Conservation (phyloP, 2,113 vertebrate genomes). For the cat (Felis catus) region DNA sequence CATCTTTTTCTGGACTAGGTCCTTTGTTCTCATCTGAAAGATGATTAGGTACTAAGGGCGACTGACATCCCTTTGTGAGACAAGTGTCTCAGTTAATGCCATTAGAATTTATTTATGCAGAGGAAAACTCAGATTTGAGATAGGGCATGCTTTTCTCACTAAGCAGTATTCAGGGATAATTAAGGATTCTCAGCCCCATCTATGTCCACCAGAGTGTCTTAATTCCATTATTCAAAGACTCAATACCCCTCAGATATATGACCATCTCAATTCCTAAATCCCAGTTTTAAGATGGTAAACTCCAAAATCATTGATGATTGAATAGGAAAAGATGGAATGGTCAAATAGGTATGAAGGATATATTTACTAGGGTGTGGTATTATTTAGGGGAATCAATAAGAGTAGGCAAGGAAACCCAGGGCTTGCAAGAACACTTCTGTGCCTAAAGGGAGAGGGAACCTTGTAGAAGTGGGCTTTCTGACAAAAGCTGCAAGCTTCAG, state of each 20-base stretch:
- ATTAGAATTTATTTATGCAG: neutral
- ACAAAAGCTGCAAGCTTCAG: neutral
- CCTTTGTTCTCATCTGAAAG: neutral
- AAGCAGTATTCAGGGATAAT: neutral
- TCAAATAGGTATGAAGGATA: neutral
- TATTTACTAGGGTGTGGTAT: neutral
- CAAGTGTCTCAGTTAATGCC: neutral
- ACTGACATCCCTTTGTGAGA: neutral
- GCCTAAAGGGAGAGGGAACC: neutral
- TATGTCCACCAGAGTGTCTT: neutral
- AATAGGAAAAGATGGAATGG: neutral
- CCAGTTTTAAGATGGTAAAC: neutral
- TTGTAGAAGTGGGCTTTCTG: neutral
- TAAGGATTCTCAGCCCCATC: neutral
- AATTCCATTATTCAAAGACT: neutral
- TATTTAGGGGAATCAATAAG: neutral
- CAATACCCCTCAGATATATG: neutral
- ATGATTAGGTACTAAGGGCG: neutral
- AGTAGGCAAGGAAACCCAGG: neutral
- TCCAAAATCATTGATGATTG: neutral
- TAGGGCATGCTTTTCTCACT: neutral
- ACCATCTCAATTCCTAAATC: neutral
- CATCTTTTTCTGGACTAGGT: neutral
- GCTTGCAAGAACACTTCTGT: neutral
- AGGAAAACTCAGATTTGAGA: neutral